Percentiles rank a stretch among this genome's conserved stretches.
Conservation (phyloP, 2,797 vertebrate species). For the Propithecus perrieri region DNA sequence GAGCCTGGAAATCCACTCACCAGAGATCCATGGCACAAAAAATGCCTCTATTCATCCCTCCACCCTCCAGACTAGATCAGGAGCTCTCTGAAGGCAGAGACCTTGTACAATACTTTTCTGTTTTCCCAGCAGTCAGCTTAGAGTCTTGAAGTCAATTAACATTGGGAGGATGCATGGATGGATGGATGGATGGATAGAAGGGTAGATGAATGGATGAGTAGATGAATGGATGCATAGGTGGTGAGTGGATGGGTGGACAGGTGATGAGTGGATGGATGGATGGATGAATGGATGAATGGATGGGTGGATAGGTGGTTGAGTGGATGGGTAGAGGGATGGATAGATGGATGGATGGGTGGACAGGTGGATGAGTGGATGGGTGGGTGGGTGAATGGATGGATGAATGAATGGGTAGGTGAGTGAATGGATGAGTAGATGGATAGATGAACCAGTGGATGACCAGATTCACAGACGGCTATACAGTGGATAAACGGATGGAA, state of each 20-base stretch:
- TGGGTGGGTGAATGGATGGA: not conserved
- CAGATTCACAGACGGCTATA: not conserved
- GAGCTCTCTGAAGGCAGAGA: not conserved
- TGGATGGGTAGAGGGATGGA: not conserved
- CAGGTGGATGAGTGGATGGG: rapidly evolving
- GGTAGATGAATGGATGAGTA: not conserved
- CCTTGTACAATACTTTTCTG: not conserved
- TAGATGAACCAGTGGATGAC: not conserved
- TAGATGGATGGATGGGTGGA: not conserved
- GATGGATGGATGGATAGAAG: rapidly evolving
- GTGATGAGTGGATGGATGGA: rapidly evolving
- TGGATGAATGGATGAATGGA: not conserved
- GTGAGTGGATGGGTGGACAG: too few relatives aligned
- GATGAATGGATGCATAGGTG: not conserved
- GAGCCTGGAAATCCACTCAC: not conserved
- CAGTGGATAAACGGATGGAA: not conserved
- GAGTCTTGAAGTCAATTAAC: not conserved
- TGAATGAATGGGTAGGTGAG: not conserved
- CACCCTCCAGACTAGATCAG: not conserved
- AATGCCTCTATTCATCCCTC: not conserved
- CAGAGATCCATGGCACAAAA: not conserved
- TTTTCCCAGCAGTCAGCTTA: not conserved
- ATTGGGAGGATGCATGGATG: not conserved
- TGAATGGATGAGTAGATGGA: not conserved
- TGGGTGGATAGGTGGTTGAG: not conserved